Conservation (phyloP, 2,888 invertebrate genomes). For the Hydraecia micacea region DNA sequence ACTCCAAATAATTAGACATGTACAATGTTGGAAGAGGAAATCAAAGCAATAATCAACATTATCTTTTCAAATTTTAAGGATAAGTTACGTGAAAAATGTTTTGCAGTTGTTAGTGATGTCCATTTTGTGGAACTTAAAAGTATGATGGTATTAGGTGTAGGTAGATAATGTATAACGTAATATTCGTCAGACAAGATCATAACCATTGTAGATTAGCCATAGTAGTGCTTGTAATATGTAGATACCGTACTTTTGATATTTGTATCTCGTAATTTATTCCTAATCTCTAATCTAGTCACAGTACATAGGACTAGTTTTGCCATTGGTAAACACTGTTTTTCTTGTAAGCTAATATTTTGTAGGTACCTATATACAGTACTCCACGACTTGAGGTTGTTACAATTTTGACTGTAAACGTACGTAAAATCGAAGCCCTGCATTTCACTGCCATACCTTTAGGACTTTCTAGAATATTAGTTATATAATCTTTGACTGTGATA, state of each 20-base stretch:
- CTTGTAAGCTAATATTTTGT: constrained; percentile 64
- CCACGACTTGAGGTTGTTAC: constrained; percentile 76
- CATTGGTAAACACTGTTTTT: constrained; percentile 72
- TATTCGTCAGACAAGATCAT: constrained; percentile 65
- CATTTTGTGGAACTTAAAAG: constrained; percentile 57
- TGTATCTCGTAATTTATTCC: constrained; percentile 86
- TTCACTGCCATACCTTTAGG: constrained; percentile 87
- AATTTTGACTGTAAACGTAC: constrained; percentile 74
- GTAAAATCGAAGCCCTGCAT: constrained; percentile 76
- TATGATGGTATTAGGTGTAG: constrained; percentile 64
- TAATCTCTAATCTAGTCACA: constrained; percentile 88
- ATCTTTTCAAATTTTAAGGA: constrained; percentile 64
- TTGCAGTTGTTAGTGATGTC: constrained; percentile 62
- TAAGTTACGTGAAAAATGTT: constrained; percentile 53
- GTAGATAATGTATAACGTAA: constrained; percentile 67
- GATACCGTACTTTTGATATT: constrained; percentile 80
- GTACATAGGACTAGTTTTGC: constrained; percentile 86
- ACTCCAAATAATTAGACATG: constrained; percentile 66
- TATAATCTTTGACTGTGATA: constrained; percentile 90
- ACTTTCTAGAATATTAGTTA: constrained; percentile 84
- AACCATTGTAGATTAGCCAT: constrained; percentile 73
- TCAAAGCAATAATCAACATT: constrained; percentile 67
- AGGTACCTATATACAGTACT: constrained; percentile 56
- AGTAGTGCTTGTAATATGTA: constrained; percentile 80
- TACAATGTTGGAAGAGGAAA: constrained; percentile 51